Conservation (phyloP, 1,140 invertebrate species). For the Drosophila elegans region DNA sequence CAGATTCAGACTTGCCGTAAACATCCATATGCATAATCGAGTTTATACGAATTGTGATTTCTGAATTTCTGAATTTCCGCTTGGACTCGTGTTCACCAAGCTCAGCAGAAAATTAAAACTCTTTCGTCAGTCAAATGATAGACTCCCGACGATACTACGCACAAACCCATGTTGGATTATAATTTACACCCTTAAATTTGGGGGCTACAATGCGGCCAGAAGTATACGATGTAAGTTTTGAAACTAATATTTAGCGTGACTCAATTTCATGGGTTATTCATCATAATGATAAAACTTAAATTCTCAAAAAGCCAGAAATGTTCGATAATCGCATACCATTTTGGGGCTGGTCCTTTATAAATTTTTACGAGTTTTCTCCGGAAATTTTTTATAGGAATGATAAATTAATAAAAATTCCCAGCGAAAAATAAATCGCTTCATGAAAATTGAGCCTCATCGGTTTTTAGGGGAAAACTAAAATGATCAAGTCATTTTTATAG, state of each 20-base stretch:
- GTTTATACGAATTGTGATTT: conserved; percentile 46
- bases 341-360: background rate
- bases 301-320: conserved; percentile 1
- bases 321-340: conserved; percentile 8
- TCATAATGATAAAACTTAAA: conserved; percentile 10
- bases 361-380: conserved; percentile 4
- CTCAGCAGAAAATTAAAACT: conserved; percentile 38
- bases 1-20: conserved; percentile 23
- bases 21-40: conserved; percentile 1
- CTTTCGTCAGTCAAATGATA: conserved; percentile 37
- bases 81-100: conserved; percentile 31
- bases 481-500: no score
- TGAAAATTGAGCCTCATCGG: background rate
- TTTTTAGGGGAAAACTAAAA: background rate
- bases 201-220: conserved; percentile 84
- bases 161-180: conserved; percentile 84
- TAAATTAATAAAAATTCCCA: conserved; percentile 26
- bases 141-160: conserved; percentile 59
- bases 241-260: conserved; percentile 5
- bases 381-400: conserved; percentile 22
- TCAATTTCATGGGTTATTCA: conserved; percentile 1
- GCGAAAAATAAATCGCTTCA: background rate
- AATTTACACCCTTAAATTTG: conserved; percentile 84
- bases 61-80: conserved; percentile 63
- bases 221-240: conserved; percentile 80